Percentiles rank a stretch among this genome's conserved stretches.
These are phyloP conservation scores for Lasioglossum calceatum DNA, from an alignment of 2,888 invertebrate genomes.

Conservation along the genomic window DNA sequence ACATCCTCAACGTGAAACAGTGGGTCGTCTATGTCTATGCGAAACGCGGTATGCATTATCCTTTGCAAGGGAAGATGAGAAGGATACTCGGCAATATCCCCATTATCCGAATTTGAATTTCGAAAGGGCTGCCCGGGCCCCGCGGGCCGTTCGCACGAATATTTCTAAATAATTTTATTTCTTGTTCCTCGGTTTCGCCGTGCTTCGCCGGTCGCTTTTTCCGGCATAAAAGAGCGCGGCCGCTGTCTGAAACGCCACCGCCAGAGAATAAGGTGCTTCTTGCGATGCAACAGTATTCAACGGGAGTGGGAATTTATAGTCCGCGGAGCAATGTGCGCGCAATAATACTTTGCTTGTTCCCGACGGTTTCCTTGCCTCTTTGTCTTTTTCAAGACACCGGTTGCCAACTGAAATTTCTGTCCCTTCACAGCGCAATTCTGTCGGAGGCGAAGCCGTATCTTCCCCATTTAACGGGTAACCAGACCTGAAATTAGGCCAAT, in stretches of 20 bases:
- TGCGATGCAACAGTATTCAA: constrained; percentile 46
- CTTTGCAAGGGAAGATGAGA: background rate
- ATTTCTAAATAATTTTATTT: constrained; percentile 16
- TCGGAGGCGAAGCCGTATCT: background rate
- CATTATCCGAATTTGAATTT: constrained; percentile 10
- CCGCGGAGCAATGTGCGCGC: constrained; percentile 25
- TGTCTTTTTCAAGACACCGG: constrained; percentile 9
- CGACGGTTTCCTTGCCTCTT: constrained; percentile 23
- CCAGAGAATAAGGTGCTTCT: constrained; percentile 29
- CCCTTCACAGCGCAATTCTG: constrained; percentile 32
- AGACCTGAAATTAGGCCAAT: background rate
- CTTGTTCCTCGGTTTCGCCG: background rate
- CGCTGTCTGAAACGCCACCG: background rate
- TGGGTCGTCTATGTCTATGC: background rate
- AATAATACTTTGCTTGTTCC: constrained; percentile 52
- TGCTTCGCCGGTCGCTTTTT: background rate
- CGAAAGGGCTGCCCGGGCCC: background rate
- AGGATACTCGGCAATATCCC: background rate
- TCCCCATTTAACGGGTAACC: background rate
- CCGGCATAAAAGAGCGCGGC: background rate
- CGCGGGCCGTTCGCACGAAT: background rate
- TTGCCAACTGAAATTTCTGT: constrained; percentile 29
- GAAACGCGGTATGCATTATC: background rate
- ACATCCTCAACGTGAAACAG: background rate
- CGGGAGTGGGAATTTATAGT: constrained; percentile 40